Conservation (phyloP, 2,797 vertebrate genomes). For the Chiroxiphia lanceolata region DNA sequence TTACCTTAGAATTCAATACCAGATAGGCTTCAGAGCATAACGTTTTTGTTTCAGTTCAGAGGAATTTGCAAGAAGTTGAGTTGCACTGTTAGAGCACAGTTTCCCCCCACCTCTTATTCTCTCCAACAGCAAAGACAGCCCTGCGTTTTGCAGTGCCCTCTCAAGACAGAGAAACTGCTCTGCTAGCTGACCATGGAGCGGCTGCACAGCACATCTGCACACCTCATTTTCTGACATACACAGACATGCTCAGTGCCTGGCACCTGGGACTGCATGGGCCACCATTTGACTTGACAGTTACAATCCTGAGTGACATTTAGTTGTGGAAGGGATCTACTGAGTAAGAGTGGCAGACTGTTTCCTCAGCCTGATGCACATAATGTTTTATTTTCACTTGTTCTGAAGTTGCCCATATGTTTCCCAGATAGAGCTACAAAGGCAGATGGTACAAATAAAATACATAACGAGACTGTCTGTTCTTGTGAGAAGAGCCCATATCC, state of each 20-base stretch:
- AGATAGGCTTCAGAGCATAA: not conserved
- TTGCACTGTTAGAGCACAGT: not conserved
- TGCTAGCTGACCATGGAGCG: fast-evolving
- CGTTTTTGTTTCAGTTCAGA: not conserved
- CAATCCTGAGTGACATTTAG: not conserved
- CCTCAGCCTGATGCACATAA: not conserved
- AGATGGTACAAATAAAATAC: conserved; percentile 1
- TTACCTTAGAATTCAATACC: not conserved
- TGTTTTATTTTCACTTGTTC: not conserved
- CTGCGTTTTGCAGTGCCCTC: not conserved
- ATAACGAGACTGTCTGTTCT: not conserved
- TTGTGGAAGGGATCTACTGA: not conserved
- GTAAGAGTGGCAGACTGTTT: not conserved
- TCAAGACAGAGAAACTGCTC: not conserved
- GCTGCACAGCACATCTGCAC: no score
- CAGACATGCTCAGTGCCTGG: fast-evolving
- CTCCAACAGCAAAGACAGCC: not conserved
- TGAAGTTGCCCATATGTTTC: not conserved
- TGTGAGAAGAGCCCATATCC: not conserved
- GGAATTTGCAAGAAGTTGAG: not conserved
- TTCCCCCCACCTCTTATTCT: not conserved
- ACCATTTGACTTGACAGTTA: not conserved
- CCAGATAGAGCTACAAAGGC: not conserved
- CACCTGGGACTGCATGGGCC: not conserved
- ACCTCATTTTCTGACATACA: not conserved